Evolutionary conservation across 2,888 invertebrate genomes (phyloP), one percentile per base, ranked within the genome.

Genomic region (Ferdinandea cuprea): DNA sequence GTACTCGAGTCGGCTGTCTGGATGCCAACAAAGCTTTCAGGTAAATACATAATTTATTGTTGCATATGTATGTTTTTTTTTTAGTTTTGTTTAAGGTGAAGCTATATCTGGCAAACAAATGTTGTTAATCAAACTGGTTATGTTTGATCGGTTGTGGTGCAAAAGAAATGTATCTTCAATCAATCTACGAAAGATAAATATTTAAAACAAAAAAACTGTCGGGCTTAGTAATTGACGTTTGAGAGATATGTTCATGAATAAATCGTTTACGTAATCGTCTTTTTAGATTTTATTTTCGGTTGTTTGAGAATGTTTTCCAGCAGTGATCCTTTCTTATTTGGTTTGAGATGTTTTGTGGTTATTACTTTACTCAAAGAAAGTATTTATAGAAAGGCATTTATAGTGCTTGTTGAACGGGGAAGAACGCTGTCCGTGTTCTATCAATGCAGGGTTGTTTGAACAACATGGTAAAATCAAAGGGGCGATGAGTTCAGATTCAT

Each of bases 21-120:
- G 88, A 69, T 92, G 89, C 84, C 91, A 89, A 87, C 90, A 87
- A 87, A 90, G 86, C 87, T 92, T 90, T 87, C 91, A 90, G 89
- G 91, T 85, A 88, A 11, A 42, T 61, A 44, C 25, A 80, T 86
- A 68, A 71, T 77, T 80, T 89, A 92, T 77, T 87, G 90, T 8
- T 48, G 3, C 17, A n/a, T 30, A 30, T 30, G 1, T 2, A 35
- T 58, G 88, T 89, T 65, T 88, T 92, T 87, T 89, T 92, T 83
- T 85, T 86, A 13, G 5, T 6, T 40, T 40, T 19, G 6, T 44
- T 19, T 1, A 8, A 19, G 44, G 13, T n/a, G n/a, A n/a, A n/a
- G n/a, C n/a, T n/a, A n/a, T n/a, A n/a, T n/a, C n/a, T n/a, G n/a
- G n/a, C n/a, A 8, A 30, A 30, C 8, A 30, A 30, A 30, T 8